Base-by-base conservation (phyloP, 1,140 invertebrate genomes). In the Neotoxoptera formosana region DNA sequence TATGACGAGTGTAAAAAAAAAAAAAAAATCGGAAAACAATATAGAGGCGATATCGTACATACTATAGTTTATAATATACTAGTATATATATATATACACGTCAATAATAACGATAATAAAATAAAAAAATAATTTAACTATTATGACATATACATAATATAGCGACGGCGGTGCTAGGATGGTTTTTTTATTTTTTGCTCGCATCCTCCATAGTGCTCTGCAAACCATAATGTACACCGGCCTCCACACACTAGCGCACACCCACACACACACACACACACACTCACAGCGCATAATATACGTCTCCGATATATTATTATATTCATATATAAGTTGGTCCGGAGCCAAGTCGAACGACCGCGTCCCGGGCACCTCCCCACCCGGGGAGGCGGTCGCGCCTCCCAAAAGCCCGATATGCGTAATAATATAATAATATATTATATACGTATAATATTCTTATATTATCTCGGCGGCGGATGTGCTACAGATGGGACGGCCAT, bases 301-400 rank as follows among this genome's bases (percentile, higher is more conserved):
- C n/a, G 17, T 67, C 60, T 93, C 48, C 91, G 91, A 93, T 93
- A n/a, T n/a, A n/a, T n/a, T n/a, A n/a, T n/a, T n/a, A n/a, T n/a
- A 93, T 93, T 93, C 91, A 93, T n/a, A n/a, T n/a, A n/a, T 93
- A 93, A 93, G 81, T 86, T 93, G 91, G 91, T 41, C 47, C 30
- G 14, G 30, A 56, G 91, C 91, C 91, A 93, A 93, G 81, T 86
- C 91, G 60, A 76, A 76, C 60, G 60, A 84, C 81, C 47, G 25
- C 21, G 91, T n/a, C 76, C 76, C n/a, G 25, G 2, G 8, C 1
- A 21, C 45, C 14, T 23, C 90, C 41, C 89, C 36, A 0, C 47
- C 45, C 20, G 45, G 67, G 1, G 41, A 20, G 76, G 76, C 2
- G 34, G 86, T 4, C 9, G 25, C 20, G 48, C 36, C 86, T 84